These are phyloP conservation scores for Heterodera filipjevi DNA, from an alignment of 2,888 invertebrate genomes.

Conservation along the genomic window DNA sequence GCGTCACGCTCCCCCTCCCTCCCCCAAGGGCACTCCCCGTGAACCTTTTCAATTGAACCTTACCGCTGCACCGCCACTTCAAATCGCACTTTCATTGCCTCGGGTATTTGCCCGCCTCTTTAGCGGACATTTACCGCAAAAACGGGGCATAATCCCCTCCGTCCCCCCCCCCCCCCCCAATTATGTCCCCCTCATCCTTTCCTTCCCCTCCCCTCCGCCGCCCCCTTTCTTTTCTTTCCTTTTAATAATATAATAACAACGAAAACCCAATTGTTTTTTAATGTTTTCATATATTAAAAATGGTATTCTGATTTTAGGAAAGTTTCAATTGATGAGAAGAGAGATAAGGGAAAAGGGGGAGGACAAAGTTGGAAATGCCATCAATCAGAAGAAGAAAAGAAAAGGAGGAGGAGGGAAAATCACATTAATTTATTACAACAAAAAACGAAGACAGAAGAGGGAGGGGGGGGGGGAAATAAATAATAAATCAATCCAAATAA, in stretches of 20 bases:
- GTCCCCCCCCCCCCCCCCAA: background rate
- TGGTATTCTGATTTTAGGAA: background rate
- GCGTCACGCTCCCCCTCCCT: background rate
- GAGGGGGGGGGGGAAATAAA: background rate
- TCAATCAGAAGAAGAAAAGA: background rate
- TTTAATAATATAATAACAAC: background rate
- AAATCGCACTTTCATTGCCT: slow-evolving; percentile 5
- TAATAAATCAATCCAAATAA: slow-evolving; percentile 4
- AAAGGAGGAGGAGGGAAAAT: background rate
- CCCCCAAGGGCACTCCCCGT: background rate
- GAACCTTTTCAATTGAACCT: background rate
- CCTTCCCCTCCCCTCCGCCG: background rate
- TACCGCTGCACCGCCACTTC: background rate
- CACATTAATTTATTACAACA: slow-evolving; percentile 8
- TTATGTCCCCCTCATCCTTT: background rate
- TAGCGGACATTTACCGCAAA: slow-evolving; percentile 3
- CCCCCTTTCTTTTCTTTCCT: background rate
- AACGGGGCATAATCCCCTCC: slow-evolving; percentile 9
- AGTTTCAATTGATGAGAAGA: slow-evolving; percentile 4
- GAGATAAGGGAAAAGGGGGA: background rate
- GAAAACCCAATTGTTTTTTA: background rate
- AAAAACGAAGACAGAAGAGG: background rate
- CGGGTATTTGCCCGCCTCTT: background rate
- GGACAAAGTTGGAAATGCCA: background rate
- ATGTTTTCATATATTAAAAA: background rate